These are phyloP conservation scores for Caenorhabditis latens DNA, from an alignment of 1,140 invertebrate species.

Conservation along the genomic window DNA sequence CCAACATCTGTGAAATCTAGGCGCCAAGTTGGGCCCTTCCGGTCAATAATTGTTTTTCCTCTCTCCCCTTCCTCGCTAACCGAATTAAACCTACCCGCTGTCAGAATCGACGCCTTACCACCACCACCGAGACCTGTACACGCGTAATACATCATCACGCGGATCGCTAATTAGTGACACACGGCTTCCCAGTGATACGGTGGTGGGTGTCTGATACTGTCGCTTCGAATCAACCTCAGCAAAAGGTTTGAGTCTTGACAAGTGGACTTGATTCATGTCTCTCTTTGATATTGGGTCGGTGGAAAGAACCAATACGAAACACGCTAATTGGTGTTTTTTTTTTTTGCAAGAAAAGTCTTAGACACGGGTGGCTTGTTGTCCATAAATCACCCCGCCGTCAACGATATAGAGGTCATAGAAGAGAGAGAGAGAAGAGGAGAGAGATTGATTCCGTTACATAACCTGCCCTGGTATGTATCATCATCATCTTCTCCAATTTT, in stretches of 20 bases:
- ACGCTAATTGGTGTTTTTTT: constrained; percentile 26
- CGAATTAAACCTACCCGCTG: too few species aligned
- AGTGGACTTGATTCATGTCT: too few species aligned
- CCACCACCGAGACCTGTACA: too few species aligned
- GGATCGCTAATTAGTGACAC: constrained; percentile 36
- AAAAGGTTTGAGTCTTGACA: background rate
- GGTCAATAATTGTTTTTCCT: constrained; percentile 47
- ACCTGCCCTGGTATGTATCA: constrained; percentile 21
- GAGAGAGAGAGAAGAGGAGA: background rate
- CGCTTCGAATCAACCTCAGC: constrained; percentile 15
- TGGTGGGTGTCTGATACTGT: constrained; percentile 11
- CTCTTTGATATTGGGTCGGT: too few species aligned
- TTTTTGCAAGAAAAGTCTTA: background rate
- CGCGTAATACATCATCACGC: background rate
- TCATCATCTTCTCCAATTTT: background rate
- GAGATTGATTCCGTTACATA: constrained; percentile 9
- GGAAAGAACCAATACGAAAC: background rate
- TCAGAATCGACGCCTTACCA: too few species aligned
- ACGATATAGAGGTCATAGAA: constrained; percentile 15
- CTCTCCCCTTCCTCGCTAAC: too few species aligned
- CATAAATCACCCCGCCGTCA: constrained; percentile 26
- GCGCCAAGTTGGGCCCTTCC: constrained; percentile 34
- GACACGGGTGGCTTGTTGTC: constrained; percentile 30
- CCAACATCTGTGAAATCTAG: background rate
- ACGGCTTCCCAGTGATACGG: background rate